Conservation (phyloP, 2,113 vertebrate genomes). For the Oceanites oceanicus region DNA sequence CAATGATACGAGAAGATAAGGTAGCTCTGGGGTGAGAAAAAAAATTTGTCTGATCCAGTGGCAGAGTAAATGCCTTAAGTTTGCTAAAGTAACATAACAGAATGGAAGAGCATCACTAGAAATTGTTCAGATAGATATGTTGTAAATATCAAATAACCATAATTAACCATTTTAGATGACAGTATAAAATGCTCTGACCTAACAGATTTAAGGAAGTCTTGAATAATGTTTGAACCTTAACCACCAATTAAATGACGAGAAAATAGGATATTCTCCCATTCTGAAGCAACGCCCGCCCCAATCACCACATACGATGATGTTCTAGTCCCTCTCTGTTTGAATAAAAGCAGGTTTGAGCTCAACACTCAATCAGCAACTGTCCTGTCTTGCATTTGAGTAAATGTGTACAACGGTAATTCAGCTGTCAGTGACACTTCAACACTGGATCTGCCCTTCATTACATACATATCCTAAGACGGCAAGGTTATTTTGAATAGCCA, state of each 20-base stretch:
- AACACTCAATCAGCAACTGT: background rate
- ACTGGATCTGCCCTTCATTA: background rate
- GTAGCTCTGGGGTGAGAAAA: background rate
- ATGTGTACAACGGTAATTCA: too few relatives aligned
- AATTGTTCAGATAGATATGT: background rate
- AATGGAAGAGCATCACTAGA: background rate
- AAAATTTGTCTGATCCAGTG: background rate
- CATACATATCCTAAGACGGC: background rate
- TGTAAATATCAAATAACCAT: background rate
- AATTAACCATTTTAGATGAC: background rate
- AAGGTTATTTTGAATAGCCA: background rate
- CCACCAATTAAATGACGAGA: background rate
- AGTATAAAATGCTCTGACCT: background rate
- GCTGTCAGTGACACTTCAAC: background rate
- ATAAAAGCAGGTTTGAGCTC: background rate
- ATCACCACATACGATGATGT: background rate
- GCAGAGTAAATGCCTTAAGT: background rate
- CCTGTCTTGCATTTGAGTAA: background rate
- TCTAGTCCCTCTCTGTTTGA: background rate
- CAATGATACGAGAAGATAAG: background rate
- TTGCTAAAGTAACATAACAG: background rate
- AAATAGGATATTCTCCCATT: background rate
- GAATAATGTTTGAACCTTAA: background rate
- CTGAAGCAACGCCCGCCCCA: background rate
- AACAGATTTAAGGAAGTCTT: background rate